Base-by-base conservation (phyloP, 2,797 vertebrate genomes). In the Pitangus sulphuratus region DNA sequence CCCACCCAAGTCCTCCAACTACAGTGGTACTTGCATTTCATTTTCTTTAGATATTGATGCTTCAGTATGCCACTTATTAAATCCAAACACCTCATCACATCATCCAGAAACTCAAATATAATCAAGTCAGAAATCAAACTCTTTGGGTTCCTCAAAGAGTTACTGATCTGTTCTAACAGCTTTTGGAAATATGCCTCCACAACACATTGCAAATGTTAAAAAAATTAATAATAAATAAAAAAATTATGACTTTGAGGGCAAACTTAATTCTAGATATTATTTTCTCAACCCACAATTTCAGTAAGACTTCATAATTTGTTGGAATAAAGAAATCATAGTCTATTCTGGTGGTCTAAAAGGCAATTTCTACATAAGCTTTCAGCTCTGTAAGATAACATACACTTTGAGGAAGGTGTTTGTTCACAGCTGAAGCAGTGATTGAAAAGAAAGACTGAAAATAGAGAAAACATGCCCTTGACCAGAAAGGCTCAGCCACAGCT, bases 371-470 rank as follows among this genome's bases (percentile, higher is more conserved):
- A 6, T 2, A 28, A 75, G 13, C 75, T 81, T 89, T 61, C 26
- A 21, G 2, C 18, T 65, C 17, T 44, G 8, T 56, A 42, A 65
- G 39, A 50, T 5, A 2, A 7, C 2, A 1, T 18, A 21, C 6
- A 12, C 39, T 50, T 42, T 5, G 24, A 71, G 15, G 8, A 53
- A 3, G 1, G 8, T 22, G 25, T 45, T 78, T 57, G 5, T 16
- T 81, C 39, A 31, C 20, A 45, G 16, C 15, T 53, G 35, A 85
- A 91, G 40, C 13, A 70, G 24, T 16, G 21, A 47, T 2, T 45
- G 30, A 83, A 94, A 61, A 84, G 0, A 28, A 50, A 47, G 21
- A 39, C 1, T 45, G 26, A 77, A 94, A 64, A 86, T 0, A 86
- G 20, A 84, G 50, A 82, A 70, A 90, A 81, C 19, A 28, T 5